Conservation (phyloP, 2,113 vertebrate species). For the Microtus montanus region DNA sequence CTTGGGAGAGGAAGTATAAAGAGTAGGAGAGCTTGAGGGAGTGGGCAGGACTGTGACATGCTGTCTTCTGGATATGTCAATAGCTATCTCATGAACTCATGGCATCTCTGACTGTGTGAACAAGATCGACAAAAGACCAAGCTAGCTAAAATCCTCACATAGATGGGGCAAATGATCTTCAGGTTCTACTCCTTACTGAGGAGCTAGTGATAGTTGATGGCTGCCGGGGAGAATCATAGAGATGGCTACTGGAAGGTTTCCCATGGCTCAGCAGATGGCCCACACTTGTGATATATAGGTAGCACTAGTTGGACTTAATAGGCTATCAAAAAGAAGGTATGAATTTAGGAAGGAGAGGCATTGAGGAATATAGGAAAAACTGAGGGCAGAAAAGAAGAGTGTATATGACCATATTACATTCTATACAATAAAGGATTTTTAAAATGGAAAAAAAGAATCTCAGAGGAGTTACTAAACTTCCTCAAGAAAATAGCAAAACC, state of each 20-base stretch:
- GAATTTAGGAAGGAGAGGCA: background rate
- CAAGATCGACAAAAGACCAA: background rate
- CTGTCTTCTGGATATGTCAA: background rate
- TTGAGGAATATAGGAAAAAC: background rate
- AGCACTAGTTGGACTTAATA: background rate
- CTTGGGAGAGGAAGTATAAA: background rate
- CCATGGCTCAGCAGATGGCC: too few species aligned
- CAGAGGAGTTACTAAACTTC: background rate
- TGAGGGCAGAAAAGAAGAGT: background rate
- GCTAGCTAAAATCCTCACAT: background rate
- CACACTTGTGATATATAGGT: background rate
- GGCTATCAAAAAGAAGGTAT: background rate
- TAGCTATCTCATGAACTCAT: background rate
- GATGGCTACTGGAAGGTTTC: background rate
- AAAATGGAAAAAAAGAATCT: background rate
- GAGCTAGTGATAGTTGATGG: background rate
- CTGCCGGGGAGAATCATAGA: background rate
- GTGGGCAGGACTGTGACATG: too few species aligned
- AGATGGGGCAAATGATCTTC: too few species aligned
- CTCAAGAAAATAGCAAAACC: background rate
- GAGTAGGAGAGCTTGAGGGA: background rate
- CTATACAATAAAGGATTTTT: background rate
- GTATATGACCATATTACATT: background rate
- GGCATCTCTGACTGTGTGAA: background rate
- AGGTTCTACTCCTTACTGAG: too few species aligned